These are phyloP conservation scores for Dendropsophus ebraccatus DNA, from an alignment of 2,113 vertebrate genomes.

Conservation along the genomic window DNA sequence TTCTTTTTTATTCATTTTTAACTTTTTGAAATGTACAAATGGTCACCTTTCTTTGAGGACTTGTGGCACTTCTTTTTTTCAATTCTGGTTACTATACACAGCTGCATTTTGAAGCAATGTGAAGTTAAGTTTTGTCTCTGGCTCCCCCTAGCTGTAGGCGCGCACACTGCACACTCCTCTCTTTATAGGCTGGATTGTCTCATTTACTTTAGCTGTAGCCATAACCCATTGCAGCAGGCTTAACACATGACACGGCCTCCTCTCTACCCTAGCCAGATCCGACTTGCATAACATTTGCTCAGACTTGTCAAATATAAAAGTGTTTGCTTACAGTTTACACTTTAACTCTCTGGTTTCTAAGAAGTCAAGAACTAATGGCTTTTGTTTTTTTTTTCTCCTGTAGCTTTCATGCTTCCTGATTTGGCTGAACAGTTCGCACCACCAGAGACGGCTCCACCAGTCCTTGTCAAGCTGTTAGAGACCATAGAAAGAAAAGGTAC, in stretches of 20 bases:
- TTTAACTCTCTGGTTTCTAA: slow-evolving; percentile 46
- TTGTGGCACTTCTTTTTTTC: too few species aligned
- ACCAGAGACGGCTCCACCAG: slow-evolving; percentile 82
- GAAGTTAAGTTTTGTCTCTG: not conserved
- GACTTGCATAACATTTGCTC: slow-evolving; percentile 43
- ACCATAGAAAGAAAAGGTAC: slow-evolving; percentile 95
- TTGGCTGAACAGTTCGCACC: slow-evolving; percentile 89
- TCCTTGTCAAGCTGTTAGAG: slow-evolving; percentile 86
- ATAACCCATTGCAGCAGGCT: not conserved
- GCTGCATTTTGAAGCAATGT: too few species aligned
- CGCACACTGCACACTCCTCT: not conserved
- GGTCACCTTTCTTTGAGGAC: too few species aligned
- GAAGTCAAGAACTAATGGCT: slow-evolving; percentile 36
- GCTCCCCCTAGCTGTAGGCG: slow-evolving; percentile 10
- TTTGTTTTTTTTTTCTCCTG: slow-evolving; percentile 15
- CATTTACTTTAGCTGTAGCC: not conserved
- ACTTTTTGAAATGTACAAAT: too few species aligned
- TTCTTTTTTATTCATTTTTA: too few species aligned
- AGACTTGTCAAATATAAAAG: slow-evolving; percentile 38
- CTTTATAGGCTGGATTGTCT: not conserved
- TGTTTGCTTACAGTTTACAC: slow-evolving; percentile 52
- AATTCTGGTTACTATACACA: too few species aligned
- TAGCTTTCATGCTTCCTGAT: slow-evolving; percentile 84
- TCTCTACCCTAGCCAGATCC: not conserved
- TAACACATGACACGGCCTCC: not conserved